Base-by-base conservation (phyloP, 2,113 vertebrate species). In the Engystomops pustulosus region DNA sequence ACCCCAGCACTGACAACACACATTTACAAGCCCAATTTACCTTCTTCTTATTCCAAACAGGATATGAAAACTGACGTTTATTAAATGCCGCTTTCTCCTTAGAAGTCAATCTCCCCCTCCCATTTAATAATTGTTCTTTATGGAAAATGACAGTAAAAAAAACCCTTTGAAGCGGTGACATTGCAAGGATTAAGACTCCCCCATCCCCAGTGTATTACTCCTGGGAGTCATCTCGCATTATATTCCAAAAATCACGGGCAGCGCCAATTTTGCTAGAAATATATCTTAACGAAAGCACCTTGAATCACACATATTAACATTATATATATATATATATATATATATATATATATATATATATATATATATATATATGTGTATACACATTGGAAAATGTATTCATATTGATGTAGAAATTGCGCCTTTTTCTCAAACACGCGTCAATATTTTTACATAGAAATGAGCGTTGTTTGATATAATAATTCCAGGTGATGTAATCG, bases 101-200 rank as follows among this genome's bases (percentile, higher is more conserved):
- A 84, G 71, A 84, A 65, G 70, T 80, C 58, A 3, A 2, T 41
- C 72, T 25, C 72, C 68, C 74, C 82, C 53, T 78, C 82, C 82
- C 60, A 78, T 38, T 53, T 53, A 75, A 78, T 69, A 78, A 75
- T 69, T 65, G 41, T 69, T 41, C 45, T 84, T 72, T 67, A 78
- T 41, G 76, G 74, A 84, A 84, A 78, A 78, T 84, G 74, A 77
- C 82, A 84, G 74, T 30, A 55, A 68, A 84, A 44, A 53, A 76
- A 76, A 32, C 30, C 53, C 41, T 78, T 84, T 78, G 82, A 84
- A 78, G 82, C 34, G 18, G 44, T 76, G 82, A 78, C 82, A 84
- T 68, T 84, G 74, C 20, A 41, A 58, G 45, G 82, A 84, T 69
- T 55, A 55, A 69, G 72, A 69, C 41, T 68, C 81, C 44, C 60